Evolutionary conservation across 2,113 vertebrate genomes (phyloP), one percentile per base, ranked within the genome.

Genomic region (Siniperca knerii): DNA sequence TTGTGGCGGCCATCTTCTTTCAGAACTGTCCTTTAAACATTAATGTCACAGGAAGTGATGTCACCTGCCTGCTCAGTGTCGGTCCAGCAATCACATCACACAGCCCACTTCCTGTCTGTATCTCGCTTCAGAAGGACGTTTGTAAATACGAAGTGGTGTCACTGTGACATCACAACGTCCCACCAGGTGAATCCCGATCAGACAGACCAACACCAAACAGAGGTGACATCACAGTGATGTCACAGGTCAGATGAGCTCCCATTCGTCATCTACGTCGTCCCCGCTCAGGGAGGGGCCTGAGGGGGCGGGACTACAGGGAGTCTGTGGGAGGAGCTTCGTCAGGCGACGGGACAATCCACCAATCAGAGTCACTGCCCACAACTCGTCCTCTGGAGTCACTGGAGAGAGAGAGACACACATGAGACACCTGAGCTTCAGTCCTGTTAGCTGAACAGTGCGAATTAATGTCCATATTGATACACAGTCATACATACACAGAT

Each of bases 251-350:
- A 99, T 97, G 72, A 99, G 97, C 91, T 99, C 98, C 98, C 98
- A 99, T 87, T 98, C 98, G 1, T 99, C 98, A 70, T 99, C 98
- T 12, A 97, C 95, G 65, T 99, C 97, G 20, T 99, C 98, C 0
- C 87, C 83, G 40, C 95, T 95, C 20, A 94, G 90, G 66, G 94
- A 85, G 4, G 92, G 46, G 9, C 88, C 93, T 48, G 89, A 92
- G 67, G 90, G 90, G 78, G 95, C 94, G 76, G 92, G 94, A 74
- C 93, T 81, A 60, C 84, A 62, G 0, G 82, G 92, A 0, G 91
- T 90, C 83, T 96, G 97, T 81, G 95, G 96, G 92, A 99, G 97
- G n/a, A 96, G 97, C 94, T 97, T 98, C 0, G 97, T 99, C 70
- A 99, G 96, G 16, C 98, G 96, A 86, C 97, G 98, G 54, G 97